Percentiles rank a stretch among this genome's conserved stretches.
phyloP scores from a whole-genome alignment of 2,113 vertebrate genomes.

The Lota lota region DNA sequence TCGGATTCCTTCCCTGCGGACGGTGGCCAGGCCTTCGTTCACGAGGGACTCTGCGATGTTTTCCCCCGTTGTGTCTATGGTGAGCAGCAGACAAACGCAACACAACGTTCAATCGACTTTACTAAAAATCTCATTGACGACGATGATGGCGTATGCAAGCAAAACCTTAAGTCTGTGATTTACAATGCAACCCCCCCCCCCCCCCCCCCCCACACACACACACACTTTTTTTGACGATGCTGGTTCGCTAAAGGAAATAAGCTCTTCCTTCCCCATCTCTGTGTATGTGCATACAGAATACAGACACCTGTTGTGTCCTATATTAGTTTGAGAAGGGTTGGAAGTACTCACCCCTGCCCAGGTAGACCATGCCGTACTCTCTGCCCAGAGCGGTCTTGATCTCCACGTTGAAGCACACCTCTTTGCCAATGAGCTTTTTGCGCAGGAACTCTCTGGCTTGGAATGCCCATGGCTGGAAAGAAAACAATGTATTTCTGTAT shows the following conservation, averaged over 20 bases:
- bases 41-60: conserved; percentile 93
- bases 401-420: conserved; percentile 96
- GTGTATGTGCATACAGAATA: too few species aligned
- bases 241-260: too few species aligned
- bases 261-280: too few species aligned
- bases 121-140: neutral
- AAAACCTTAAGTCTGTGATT: too few species aligned
- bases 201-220: too few species aligned
- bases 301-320: too few species aligned
- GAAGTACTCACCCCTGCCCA: conserved; percentile 84
- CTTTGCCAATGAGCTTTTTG: conserved; percentile 97
- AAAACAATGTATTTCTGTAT: conserved; percentile 11
- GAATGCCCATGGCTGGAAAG: conserved; percentile 91
- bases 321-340: neutral
- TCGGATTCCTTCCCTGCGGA: conserved; percentile 91
- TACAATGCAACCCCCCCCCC: too few species aligned
- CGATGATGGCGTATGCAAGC: too few species aligned
- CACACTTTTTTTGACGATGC: too few species aligned
- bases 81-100: conserved; percentile 1
- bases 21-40: conserved; percentile 85
- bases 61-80: conserved; percentile 86
- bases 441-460: conserved; percentile 93
- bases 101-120: neutral
- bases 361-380: conserved; percentile 93
- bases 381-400: conserved; percentile 85